Evolutionary conservation across 2,797 vertebrate species (phyloP).

Genomic region (Pteronotus mesoamericanus): DNA sequence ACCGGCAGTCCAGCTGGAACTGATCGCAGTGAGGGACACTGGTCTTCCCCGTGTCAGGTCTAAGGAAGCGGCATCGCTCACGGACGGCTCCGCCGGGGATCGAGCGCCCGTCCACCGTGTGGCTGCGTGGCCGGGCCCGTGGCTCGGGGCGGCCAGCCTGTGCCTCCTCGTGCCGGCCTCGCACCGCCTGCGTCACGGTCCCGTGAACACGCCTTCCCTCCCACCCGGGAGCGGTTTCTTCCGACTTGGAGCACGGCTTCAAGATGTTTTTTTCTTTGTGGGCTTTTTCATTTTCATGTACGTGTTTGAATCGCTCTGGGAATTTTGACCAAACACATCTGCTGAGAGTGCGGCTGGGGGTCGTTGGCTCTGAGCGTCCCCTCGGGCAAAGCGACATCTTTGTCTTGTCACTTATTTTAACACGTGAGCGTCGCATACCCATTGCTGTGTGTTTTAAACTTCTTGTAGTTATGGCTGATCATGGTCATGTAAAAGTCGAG

Average conservation of each 20-base stretch:
- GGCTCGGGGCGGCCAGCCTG: too few relatives aligned
- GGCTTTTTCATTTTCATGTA: not conserved
- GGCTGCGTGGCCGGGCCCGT: not conserved
- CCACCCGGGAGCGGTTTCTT: too few relatives aligned
- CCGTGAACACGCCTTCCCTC: not conserved
- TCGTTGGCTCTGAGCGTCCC: not conserved
- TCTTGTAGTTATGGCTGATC: not conserved
- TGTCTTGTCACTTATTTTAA: accelerated
- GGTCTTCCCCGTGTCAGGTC: too few relatives aligned
- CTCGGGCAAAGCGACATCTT: not conserved
- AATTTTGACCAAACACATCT: not conserved
- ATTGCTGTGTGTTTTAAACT: not conserved
- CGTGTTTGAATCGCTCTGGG: not conserved
- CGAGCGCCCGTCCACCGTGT: accelerated
- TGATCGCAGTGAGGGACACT: too few relatives aligned
- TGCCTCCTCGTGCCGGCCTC: not conserved
- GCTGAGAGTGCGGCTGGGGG: not conserved
- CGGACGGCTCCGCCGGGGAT: accelerated
- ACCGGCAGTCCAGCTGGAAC: too few relatives aligned
- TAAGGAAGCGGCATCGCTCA: not conserved
- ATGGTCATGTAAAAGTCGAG: not conserved
- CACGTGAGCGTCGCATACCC: accelerated
- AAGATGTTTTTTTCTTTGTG: not conserved
- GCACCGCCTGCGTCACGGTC: not conserved
- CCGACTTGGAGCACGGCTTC: not conserved